These are phyloP conservation scores for Calidris pugnax DNA, from an alignment of 2,113 vertebrate genomes.

Conservation along the genomic window DNA sequence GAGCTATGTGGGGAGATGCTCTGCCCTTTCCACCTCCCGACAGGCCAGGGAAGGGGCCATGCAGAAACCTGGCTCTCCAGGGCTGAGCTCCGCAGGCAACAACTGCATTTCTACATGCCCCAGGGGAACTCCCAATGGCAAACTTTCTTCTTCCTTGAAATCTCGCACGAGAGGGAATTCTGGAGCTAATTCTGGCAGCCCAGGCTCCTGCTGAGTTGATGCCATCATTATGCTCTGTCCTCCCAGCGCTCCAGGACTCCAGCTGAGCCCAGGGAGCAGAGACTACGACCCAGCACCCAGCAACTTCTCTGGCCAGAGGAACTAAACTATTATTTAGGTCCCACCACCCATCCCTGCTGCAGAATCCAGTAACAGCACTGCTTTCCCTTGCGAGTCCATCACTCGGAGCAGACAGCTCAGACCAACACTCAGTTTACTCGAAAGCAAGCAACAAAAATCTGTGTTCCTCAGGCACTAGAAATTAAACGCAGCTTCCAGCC, in stretches of 20 bases:
- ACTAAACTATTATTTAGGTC: neutral
- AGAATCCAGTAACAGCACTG: neutral
- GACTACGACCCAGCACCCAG: neutral
- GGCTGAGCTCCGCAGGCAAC: neutral
- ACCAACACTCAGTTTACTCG: accelerated
- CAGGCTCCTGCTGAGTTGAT: accelerated
- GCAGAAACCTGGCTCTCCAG: accelerated
- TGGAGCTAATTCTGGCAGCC: neutral
- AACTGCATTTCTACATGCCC: accelerated
- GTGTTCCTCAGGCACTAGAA: neutral
- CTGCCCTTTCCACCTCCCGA: neutral
- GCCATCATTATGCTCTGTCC: neutral
- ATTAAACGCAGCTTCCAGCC: neutral
- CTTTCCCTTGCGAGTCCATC: accelerated
- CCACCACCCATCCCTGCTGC: neutral
- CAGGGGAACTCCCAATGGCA: accelerated
- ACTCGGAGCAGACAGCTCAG: neutral
- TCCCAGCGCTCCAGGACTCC: neutral
- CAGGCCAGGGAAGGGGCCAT: accelerated
- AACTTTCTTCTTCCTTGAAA: neutral
- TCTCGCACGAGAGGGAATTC: accelerated
- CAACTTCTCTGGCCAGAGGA: neutral
- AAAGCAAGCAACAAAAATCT: neutral
- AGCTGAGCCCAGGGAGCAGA: neutral
- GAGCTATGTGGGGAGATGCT: neutral